phyloP scores from a whole-genome alignment of 2,888 invertebrate species.

The Deroplatys truncata region DNA sequence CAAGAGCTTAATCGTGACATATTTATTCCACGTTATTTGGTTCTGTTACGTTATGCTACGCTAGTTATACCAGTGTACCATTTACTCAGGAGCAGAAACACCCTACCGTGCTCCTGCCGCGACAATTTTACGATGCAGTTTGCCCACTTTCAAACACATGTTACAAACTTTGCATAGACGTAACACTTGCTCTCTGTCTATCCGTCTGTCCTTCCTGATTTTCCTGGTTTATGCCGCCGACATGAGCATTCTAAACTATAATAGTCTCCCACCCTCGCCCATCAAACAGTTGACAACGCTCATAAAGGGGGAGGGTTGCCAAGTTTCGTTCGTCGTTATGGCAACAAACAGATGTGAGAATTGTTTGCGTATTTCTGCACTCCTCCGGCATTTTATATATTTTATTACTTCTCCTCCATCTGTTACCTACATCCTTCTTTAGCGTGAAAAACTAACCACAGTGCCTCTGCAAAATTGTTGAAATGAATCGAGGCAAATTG shows the following conservation, averaged over 20 bases:
- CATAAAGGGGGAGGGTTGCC: neutral
- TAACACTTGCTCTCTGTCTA: neutral
- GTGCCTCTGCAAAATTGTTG: neutral
- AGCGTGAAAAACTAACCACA: neutral
- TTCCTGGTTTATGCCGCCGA: slow-evolving; percentile 19
- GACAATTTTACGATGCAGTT: slow-evolving; percentile 25
- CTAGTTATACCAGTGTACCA: neutral
- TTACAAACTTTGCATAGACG: slow-evolving; percentile 25
- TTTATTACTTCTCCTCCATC: neutral
- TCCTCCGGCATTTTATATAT: neutral
- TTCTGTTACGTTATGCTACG: neutral
- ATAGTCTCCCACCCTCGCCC: neutral
- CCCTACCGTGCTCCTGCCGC: neutral
- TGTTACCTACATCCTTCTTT: neutral
- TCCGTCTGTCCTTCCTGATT: neutral
- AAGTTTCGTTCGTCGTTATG: neutral
- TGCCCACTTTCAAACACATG: slow-evolving; percentile 24
- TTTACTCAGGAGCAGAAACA: neutral
- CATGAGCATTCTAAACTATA: slow-evolving; percentile 18
- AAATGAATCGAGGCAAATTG: neutral
- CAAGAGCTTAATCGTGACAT: too few relatives aligned
- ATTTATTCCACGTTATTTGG: too few relatives aligned
- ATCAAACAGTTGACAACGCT: neutral
- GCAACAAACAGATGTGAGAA: neutral
- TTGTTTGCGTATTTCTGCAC: neutral